Percentiles rank a stretch among this genome's conserved stretches.
Conservation (phyloP, 2,888 invertebrate species). For the Lasioglossum morio region DNA sequence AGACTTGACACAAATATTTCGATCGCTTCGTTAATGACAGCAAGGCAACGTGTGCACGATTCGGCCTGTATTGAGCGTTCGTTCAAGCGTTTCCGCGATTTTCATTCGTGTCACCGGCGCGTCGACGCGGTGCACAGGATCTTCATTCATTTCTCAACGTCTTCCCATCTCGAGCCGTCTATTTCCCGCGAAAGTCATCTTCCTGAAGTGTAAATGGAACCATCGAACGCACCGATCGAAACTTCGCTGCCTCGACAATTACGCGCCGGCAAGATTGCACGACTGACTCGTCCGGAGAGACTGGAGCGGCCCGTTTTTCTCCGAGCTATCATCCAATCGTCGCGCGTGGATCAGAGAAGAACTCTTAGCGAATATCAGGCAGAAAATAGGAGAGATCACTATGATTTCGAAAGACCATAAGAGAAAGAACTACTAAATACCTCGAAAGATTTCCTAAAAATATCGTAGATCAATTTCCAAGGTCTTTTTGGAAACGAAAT, state of each 20-base stretch:
- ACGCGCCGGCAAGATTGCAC: neutral
- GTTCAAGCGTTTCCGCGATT: neutral
- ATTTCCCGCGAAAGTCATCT: slow-evolving; percentile 6
- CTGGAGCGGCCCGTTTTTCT: slow-evolving; percentile 12
- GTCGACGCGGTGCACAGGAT: neutral
- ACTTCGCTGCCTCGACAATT: neutral
- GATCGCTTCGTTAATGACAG: too few relatives aligned
- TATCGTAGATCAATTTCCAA: too few relatives aligned
- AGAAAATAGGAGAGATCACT: neutral
- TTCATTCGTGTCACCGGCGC: neutral
- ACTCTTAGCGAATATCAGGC: neutral
- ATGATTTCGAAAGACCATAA: neutral
- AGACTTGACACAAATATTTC: too few relatives aligned
- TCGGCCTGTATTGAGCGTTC: neutral
- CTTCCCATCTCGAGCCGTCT: neutral
- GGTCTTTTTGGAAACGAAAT: too few relatives aligned
- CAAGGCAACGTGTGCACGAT: too few relatives aligned
- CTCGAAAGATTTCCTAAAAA: too few relatives aligned
- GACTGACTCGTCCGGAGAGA: neutral
- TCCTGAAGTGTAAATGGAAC: slow-evolving; percentile 2
- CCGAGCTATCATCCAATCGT: neutral
- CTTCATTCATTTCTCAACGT: neutral
- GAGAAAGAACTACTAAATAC: too few relatives aligned
- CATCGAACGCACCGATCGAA: slow-evolving; percentile 9
- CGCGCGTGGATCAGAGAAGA: neutral